phyloP scores from a whole-genome alignment of 2,888 invertebrate species.

The Eudemis profundana region DNA sequence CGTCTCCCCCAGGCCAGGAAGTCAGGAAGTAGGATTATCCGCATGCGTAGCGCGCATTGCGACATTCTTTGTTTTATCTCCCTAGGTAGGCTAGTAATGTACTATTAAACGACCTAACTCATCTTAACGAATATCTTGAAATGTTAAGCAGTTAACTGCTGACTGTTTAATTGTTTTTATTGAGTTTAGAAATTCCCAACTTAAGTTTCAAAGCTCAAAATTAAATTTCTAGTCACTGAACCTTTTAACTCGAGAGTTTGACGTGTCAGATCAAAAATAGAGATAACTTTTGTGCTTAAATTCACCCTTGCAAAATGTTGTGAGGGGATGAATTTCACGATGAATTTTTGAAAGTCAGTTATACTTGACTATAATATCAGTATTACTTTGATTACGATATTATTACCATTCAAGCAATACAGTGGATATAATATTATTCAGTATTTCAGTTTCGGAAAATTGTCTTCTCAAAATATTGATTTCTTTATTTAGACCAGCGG shows the following conservation, averaged over 20 bases:
- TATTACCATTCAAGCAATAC: too few species aligned
- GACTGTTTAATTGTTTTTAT: slow-evolving; percentile 16
- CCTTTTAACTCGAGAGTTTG: slow-evolving; percentile 49
- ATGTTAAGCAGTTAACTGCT: not conserved
- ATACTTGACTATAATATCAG: too few species aligned
- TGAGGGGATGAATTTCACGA: slow-evolving; percentile 46
- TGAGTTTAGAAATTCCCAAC: slow-evolving; percentile 23
- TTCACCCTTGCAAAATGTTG: slow-evolving; percentile 56
- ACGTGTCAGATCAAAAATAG: slow-evolving; percentile 62
- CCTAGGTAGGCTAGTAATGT: not conserved
- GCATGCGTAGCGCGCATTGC: too few species aligned
- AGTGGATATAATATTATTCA: too few species aligned
- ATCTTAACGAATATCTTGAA: not conserved
- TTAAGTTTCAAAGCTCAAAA: slow-evolving; percentile 26
- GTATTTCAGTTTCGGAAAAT: too few species aligned
- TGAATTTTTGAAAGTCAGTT: slow-evolving; percentile 15
- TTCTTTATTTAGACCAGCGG: too few species aligned
- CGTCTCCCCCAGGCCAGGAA: too few species aligned
- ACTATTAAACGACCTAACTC: not conserved
- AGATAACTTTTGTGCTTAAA: slow-evolving; percentile 53
- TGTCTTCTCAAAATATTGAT: too few species aligned
- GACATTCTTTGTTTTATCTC: too few species aligned
- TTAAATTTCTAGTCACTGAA: slow-evolving; percentile 44
- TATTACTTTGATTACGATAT: too few species aligned
- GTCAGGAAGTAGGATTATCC: too few species aligned